Base-by-base conservation (phyloP, 2,888 invertebrate species). In the Camponotus fellah region DNA sequence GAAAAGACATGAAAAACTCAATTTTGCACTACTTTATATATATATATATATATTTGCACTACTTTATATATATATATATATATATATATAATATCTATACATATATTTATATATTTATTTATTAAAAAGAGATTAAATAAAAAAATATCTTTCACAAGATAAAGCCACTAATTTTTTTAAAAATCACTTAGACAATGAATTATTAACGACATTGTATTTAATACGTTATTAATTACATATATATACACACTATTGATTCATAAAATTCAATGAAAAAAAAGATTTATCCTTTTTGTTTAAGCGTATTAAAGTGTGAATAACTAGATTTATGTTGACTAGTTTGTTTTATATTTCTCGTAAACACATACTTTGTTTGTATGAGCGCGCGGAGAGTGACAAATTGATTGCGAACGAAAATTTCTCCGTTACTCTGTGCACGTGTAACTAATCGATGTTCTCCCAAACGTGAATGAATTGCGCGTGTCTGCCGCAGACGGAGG, bases 381-480 rank as follows among this genome's bases (percentile, higher is more conserved):
- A 77, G 56, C 53, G 10, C 40, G 53, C n/a, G 32, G 12, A 26
- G 14, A 68, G 14, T 56, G 10, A 77, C 71, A 8, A 58, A n/a
- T 79, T 46, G 34, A 79, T 79, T 79, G 58, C 21, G 17, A 79
- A 65, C 58, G 21, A 9, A 46, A 21, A 17, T 60, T 46, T 17
- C 37, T 71, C 32, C 9, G 12, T 21, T 53, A 53, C 53, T 53
- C n/a, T 8, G 37, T 58, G 46, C 14, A 14, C 32, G 56, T 14
- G 21, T 46, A 80, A 71, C 79, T 71, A 71, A 71, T 80, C 46
- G 72, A 80, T 71, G 72, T 62, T 71, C 21, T 37, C 17, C 17
- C 26, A 71, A 79, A 80, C 60, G 72, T 37, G 46, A 80, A 80
- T 80, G 60, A 34, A 80, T 80, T 60, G 72, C 79, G 60, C 72